Base-by-base conservation (phyloP, 2,888 invertebrate genomes). In the Zhuqinia jingwanae region DNA sequence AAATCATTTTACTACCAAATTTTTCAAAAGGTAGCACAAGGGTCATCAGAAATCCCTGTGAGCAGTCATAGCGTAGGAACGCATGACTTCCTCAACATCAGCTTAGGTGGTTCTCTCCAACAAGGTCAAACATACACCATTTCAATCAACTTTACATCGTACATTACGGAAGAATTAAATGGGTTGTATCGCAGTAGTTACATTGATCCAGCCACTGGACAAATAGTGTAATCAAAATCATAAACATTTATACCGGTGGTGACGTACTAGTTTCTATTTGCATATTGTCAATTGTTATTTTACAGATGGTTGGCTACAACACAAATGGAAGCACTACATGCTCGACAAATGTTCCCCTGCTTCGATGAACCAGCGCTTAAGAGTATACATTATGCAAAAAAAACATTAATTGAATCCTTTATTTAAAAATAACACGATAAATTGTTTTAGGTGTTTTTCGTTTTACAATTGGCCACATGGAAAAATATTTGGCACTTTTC, bases 251-350 rank as follows among this genome's bases (percentile, higher is more conserved):
- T n/a, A n/a, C n/a, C n/a, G n/a, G n/a, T n/a, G n/a, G n/a, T n/a
- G n/a, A n/a, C n/a, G n/a, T n/a, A n/a, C 2, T 2, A 11, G 11
- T 58, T 17, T 58, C 17, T 1, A 58, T 20, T 15, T 27, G 13
- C n/a, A 77, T 56, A n/a, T 22, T 77, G n/a, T 77, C n/a, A n/a
- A n/a, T n/a, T 1, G 11, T 30, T 20, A 30, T 17, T 36, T 36
- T 36, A 6, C 27, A 89, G 89, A 42, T 88, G 87, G 88, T 11
- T 89, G 22, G 88, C 88, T 30, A 88, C 89, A 27, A 85, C 88
- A 10, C 89, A 89, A 87, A 80, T 89, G 85, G 89, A 89, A 85
- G 89, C 89, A n/a, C 25, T 89, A 8, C 81, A 89, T 85, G 89
- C 89, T 8, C 70, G 87, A 11, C 84, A 87, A 83, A 30, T 89